Base-by-base conservation (phyloP, 1,140 invertebrate genomes). In the Drosophila murphyi region DNA sequence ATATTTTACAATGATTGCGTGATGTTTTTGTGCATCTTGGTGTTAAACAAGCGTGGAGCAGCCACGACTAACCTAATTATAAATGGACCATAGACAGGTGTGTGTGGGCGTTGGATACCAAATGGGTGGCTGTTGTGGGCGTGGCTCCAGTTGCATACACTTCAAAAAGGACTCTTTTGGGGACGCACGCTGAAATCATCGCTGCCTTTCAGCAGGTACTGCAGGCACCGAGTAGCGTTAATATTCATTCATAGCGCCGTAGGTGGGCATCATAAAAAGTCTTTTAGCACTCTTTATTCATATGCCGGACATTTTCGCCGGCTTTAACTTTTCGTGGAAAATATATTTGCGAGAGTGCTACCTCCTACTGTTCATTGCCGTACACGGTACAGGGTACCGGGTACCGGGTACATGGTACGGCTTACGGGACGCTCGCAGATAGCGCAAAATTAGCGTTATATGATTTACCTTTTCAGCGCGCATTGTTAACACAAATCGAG, bases 211-310 rank as follows among this genome's bases (percentile, higher is more conserved):
- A 37, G 54, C 78, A 86, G 82, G 81, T 86, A 83, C 35, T 20
- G 31, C 37, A 5, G 31, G 29, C 12, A 76, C 63, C 72, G 65
- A 59, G 59, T 72, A 39, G 7, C 37, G 37, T 43, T 43, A 59
- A 88, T 76, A 69, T 88, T 88, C 83, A 87, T 87, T 87, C 83
- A 87, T 88, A 83, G 83, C 83, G 67, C 83, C 73, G 72, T 80
- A 78, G 83, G 85, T 74, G 83, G 60, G 85, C 85, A 80, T 87
- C 83, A 89, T 87, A 87, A 89, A 87, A 83, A 83, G 80, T 79
- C 85, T 73, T 85, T 87, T 89, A 87, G 85, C 76, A 87, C 73
- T 83, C 76, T 64, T 60, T 87, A 86, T 86, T 86, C 83, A 82
- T 79, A 37, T 57, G 54, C 59, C 63, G 47, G 70, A 69, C 50